Base-by-base conservation (phyloP, 2,888 invertebrate species). In the Drosophila pseudotakahashii region DNA sequence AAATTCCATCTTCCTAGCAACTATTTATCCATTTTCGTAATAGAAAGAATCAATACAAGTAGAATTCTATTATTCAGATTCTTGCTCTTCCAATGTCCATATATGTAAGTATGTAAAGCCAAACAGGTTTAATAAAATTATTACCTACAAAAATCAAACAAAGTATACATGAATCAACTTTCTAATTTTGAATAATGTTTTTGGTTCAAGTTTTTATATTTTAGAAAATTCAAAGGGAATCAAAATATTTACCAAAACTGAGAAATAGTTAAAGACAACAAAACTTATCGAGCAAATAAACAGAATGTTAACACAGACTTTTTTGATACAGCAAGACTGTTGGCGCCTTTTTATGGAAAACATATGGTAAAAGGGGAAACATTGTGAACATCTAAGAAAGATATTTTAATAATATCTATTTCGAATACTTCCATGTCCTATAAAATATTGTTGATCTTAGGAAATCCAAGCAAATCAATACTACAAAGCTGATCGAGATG, bases 331-430 rank as follows among this genome's bases (percentile, higher is more conserved):
- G n/a, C 37, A 37, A 37, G 37, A 13, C 2, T 2, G 19, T 23
- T 42, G 11, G 16, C 11, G 11, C 19, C 19, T 47, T 47, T 47
- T 47, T 47, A 47, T 47, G 14, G 45, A 30, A 30, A 47, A 47
- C 45, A 47, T 47, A 47, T 47, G 45, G 45, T 6, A 47, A n/a
- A 45, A 7, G 26, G n/a, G n/a, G 14, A 30, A 14, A 10, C 5
- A 26, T 7, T 47, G 7, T 10, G 16, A 42, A 19, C 11, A 42
- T 11, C 10, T 7, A 10, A 30, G 9, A 14, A 30, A 30, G 9
- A 26, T 14, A 2, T 5, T 30, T 30, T 3, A 14, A 26, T 7
- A 10, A 48, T 23, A 13, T 30, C 7, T 5, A 3, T 19, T 42
- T 19, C 5, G 6, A 11, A 42, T 19, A 34, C 14, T 48, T 32